Evolutionary conservation across 2,113 vertebrate species (phyloP), one percentile per base, ranked within the genome.

Genomic region (Sander lucioperca): DNA sequence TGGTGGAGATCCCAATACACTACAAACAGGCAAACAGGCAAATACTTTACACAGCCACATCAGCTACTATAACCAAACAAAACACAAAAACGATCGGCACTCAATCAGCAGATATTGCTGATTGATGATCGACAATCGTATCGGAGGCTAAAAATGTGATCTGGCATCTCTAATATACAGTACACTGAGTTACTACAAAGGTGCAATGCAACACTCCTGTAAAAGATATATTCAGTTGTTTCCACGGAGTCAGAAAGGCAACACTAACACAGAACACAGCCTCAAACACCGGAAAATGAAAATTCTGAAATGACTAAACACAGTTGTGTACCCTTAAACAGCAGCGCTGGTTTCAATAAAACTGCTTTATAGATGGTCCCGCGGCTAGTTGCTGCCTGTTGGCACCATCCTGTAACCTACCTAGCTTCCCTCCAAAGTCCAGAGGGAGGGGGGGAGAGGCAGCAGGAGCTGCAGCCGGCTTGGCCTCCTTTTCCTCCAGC

Each of bases 401-500:
- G 11, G 57, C 39, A 36, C 7, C 6, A 30, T 53, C 13, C 6
- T 25, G 9, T 36, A 30, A 86, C 95, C 62, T 94, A 98, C 98
- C 98, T 77, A 96, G 89, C 74, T 95, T 95, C 58, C 98, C 98
- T 69, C 98, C 97, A 81, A 98, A 99, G 85, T 98, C 97, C 1
- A 97, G 86, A 10, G 94, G 88, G 30, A 80, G 89, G 85, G 91
- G 91, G 5, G 6, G 2, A 0, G 51, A 71, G 74, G 89, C 61
- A 89, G 80, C 57, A 30, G 77, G 19, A 13, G 83, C 53, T 10
- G 68, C 54, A 76, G 65, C 80, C 18, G 53, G 11, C 57, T 92
- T 68, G 50, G 62, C 45, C 15, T 95, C 88, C 82, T 93, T 90
- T 39, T 91, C 85, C 63, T 90, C 93, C 39, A 33, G 19, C 45